Percentiles rank a stretch among this genome's conserved stretches.
Conservation (phyloP, 92 coral and sea anemone genomes). For the Umimayanthus chanpuru region DNA sequence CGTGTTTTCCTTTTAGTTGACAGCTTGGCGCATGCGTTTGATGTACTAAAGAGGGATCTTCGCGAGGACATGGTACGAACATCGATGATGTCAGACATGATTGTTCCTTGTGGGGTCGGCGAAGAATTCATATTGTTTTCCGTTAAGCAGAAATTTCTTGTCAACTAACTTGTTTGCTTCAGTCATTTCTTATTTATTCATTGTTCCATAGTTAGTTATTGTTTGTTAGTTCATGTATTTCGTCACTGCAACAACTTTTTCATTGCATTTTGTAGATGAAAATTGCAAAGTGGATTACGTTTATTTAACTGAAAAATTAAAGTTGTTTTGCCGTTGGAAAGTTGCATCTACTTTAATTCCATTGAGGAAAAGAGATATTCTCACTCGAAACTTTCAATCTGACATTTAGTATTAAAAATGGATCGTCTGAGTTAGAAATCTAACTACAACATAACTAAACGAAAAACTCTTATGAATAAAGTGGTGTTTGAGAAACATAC, state of each 20-base stretch:
- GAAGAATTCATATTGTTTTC: neutral
- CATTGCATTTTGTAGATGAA: neutral
- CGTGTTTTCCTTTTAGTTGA: slow-evolving; percentile 58
- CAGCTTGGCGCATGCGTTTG: slow-evolving; percentile 90
- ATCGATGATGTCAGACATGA: neutral
- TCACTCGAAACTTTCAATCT: neutral
- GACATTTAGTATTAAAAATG: neutral
- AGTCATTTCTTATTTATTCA: neutral
- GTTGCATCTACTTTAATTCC: too few species aligned
- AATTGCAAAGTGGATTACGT: neutral
- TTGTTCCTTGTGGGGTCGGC: neutral
- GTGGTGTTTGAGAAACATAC: neutral
- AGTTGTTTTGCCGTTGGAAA: neutral
- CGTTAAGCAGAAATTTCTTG: too few species aligned
- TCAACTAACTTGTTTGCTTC: neutral
- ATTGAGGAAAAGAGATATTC: too few species aligned
- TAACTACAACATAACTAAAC: neutral
- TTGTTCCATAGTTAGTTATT: too few species aligned
- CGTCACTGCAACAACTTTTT: neutral
- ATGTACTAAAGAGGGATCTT: slow-evolving; percentile 87
- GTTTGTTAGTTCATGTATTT: too few species aligned
- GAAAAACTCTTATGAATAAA: too few species aligned
- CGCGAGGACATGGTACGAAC: slow-evolving; percentile 85
- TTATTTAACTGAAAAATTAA: too few species aligned
- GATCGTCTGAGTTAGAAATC: neutral